Conservation (phyloP, 2,797 vertebrate species). For the Chaetophractus vellerosus region DNA sequence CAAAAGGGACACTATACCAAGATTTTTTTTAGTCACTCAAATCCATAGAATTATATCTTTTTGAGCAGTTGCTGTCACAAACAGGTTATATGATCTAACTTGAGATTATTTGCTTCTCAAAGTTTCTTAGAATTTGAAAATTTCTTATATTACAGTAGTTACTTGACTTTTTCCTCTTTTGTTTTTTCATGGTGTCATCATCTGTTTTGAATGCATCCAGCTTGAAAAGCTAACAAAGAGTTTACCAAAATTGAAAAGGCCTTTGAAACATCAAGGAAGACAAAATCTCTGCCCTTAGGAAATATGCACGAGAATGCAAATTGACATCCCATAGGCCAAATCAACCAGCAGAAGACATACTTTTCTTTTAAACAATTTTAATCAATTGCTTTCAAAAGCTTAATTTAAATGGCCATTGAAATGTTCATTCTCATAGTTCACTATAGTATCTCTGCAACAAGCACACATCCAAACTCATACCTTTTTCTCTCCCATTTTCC, state of each 20-base stretch:
- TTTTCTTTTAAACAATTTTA: background rate
- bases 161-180: slow-evolving; percentile 11
- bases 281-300: background rate
- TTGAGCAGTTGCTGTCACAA: background rate
- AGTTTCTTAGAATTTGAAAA: background rate
- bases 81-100: background rate
- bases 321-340: background rate
- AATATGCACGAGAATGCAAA: background rate
- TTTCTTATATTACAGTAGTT: slow-evolving; percentile 13
- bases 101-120: slow-evolving; percentile 29
- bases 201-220: background rate
- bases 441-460: background rate
- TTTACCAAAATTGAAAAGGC: background rate
- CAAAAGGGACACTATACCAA: background rate
- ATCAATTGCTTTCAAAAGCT: background rate
- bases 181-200: background rate
- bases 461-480: background rate
- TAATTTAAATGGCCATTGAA: background rate
- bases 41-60: background rate
- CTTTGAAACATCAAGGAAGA: background rate
- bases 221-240: slow-evolving; percentile 17
- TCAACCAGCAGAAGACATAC: background rate
- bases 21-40: background rate
- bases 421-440: background rate
- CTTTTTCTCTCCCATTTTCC: background rate